Percentiles rank a stretch among this genome's conserved stretches.
Evolutionary conservation across 2,797 vertebrate genomes (phyloP).

Genomic region (Graptemys geographica): DNA sequence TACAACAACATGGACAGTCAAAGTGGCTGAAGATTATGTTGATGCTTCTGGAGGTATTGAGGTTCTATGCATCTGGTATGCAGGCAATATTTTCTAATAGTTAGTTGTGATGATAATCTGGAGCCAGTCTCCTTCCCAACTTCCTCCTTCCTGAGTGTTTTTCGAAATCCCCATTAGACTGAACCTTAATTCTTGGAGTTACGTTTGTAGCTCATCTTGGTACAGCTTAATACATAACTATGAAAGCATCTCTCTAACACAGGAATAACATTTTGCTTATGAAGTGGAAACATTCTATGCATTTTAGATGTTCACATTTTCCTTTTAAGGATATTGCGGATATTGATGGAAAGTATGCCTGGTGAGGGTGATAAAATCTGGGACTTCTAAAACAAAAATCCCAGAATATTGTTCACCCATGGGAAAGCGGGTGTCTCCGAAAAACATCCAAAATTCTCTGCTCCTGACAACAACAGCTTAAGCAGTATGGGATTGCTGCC

Average conservation of each 20-base stretch:
- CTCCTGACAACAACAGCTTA: not conserved
- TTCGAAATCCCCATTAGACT: not conserved
- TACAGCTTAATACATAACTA: not conserved
- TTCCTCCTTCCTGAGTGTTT: not conserved
- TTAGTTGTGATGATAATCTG: not conserved
- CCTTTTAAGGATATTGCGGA: not conserved
- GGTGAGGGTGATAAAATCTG: rapidly evolving
- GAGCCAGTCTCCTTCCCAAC: not conserved
- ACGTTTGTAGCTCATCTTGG: not conserved
- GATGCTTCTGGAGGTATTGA: not conserved
- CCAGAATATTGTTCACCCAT: not conserved
- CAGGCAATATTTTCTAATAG: not conserved
- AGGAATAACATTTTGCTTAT: not conserved
- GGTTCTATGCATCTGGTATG: not conserved
- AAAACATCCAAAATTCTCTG: not conserved
- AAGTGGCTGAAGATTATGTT: not conserved
- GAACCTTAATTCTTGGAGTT: rapidly evolving
- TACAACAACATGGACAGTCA: not conserved
- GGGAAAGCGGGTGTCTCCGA: not conserved
- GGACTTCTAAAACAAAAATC: not conserved
- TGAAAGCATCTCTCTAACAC: not conserved
- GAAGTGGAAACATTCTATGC: not conserved
- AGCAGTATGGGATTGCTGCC: not conserved
- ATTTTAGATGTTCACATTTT: not conserved
- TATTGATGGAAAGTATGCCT: not conserved